Evolutionary conservation across 1,140 invertebrate species (phyloP).

Genomic region (Battus philenor): DNA sequence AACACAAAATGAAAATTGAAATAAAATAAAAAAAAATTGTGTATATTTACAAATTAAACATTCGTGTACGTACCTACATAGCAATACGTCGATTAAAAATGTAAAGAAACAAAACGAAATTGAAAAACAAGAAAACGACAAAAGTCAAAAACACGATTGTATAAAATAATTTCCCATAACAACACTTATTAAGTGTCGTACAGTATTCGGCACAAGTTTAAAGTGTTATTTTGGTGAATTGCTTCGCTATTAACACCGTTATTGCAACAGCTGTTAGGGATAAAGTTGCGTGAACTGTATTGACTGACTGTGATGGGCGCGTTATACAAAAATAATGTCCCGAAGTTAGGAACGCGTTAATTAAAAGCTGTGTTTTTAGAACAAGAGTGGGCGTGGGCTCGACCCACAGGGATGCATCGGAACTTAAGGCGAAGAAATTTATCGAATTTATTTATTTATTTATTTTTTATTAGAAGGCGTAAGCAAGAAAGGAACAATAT

Average conservation of each 20-base stretch:
- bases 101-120: too few relatives aligned
- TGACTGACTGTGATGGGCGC: background rate
- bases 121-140: too few relatives aligned
- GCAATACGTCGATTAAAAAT: too few relatives aligned
- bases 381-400: slow-evolving; percentile 30
- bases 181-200: slow-evolving; percentile 9
- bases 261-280: background rate
- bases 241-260: background rate
- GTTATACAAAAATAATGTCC: slow-evolving; percentile 13
- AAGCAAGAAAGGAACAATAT: too few relatives aligned
- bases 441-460: too few relatives aligned
- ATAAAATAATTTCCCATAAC: slow-evolving; percentile 16
- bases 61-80: too few relatives aligned
- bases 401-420: slow-evolving; percentile 32
- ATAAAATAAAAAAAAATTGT: too few relatives aligned
- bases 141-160: too few relatives aligned
- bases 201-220: background rate
- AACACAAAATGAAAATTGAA: too few relatives aligned
- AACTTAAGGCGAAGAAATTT: slow-evolving; percentile 27
- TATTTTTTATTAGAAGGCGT: too few relatives aligned
- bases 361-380: slow-evolving; percentile 29
- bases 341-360: slow-evolving; percentile 25
- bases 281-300: background rate
- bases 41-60: too few relatives aligned
- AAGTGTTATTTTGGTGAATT: background rate